phyloP scores from a whole-genome alignment of 2,888 invertebrate genomes.

The Tinea pellionella region DNA sequence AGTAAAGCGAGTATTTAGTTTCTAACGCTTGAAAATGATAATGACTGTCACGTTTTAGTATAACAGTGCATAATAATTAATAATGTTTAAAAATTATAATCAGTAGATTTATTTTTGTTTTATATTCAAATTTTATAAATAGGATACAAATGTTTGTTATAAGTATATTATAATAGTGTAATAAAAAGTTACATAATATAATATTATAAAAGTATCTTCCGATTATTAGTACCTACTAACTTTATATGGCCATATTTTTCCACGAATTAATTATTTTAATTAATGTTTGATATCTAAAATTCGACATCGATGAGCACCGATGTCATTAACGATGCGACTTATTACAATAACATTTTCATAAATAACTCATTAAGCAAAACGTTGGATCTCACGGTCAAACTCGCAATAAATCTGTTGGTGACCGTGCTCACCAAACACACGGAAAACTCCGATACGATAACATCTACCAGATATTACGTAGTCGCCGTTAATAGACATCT shows the following conservation, averaged over 20 bases:
- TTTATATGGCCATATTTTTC: neutral
- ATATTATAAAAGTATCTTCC: too few relatives aligned
- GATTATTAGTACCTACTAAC: too few relatives aligned
- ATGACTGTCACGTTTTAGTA: conserved; percentile 7
- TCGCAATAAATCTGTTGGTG: conserved; percentile 59
- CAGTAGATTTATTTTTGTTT: too few relatives aligned
- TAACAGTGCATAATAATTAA: neutral
- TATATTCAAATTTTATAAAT: too few relatives aligned
- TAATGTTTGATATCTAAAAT: neutral
- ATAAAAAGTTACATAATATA: too few relatives aligned
- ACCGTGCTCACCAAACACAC: conserved; percentile 20
- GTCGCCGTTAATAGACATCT: neutral
- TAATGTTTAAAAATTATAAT: too few relatives aligned
- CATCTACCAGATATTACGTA: conserved; percentile 7
- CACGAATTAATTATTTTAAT: neutral
- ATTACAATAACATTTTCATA: conserved; percentile 63
- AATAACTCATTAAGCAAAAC: conserved; percentile 59
- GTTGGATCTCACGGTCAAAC: conserved; percentile 62
- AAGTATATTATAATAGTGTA: too few relatives aligned
- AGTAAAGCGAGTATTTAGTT: neutral
- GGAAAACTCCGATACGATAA: conserved; percentile 12
- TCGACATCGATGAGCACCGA: conserved; percentile 8
- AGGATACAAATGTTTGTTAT: too few relatives aligned
- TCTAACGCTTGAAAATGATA: neutral
- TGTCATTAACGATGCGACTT: conserved; percentile 17